These are phyloP conservation scores for Ahaetulla prasina DNA, from an alignment of 2,113 vertebrate species.

Conservation along the genomic window DNA sequence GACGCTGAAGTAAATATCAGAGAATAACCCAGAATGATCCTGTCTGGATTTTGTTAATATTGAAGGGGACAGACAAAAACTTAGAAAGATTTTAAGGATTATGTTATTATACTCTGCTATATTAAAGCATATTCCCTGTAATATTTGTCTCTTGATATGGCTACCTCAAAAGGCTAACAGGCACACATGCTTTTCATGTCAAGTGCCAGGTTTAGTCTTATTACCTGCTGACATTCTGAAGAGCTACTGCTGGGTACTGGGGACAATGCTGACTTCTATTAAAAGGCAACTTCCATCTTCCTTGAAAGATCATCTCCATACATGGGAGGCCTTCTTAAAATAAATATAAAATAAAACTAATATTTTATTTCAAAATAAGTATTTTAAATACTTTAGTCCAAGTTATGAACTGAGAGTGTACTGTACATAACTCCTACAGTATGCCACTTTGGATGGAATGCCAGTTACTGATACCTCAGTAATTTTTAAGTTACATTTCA, in stretches of 20 bases:
- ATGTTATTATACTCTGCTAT: background rate
- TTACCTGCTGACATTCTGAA: background rate
- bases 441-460: background rate
- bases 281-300: background rate
- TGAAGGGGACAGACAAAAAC: background rate
- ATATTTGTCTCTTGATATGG: background rate
- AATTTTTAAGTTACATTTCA: conserved; percentile 66
- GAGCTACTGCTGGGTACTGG: background rate
- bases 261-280: background rate
- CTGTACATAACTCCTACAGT: background rate
- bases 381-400: background rate
- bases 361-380: too few species aligned
- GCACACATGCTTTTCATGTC: background rate
- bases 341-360: background rate
- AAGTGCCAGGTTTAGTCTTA: background rate
- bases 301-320: background rate
- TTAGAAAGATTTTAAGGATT: background rate
- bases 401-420: background rate
- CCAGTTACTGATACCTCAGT: conserved; percentile 47
- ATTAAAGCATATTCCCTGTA: background rate
- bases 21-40: background rate
- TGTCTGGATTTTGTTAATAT: background rate
- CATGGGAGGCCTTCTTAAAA: background rate
- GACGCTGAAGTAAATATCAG: background rate
- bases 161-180: background rate